Conservation (phyloP, 1,140 invertebrate genomes). For the Bombus superbus region DNA sequence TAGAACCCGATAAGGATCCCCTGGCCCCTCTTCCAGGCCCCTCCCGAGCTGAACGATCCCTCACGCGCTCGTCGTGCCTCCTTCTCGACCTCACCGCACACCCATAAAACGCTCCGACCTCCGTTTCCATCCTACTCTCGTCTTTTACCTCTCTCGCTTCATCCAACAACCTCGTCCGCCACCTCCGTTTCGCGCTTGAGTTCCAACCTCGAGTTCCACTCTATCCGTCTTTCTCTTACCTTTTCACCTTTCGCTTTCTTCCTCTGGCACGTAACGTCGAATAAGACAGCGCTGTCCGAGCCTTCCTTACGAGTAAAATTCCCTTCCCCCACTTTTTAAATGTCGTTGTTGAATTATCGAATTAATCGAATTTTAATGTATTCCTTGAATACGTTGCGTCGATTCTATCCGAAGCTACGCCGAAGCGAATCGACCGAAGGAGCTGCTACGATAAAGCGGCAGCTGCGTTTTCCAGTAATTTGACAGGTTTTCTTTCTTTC, state of each 20-base stretch:
- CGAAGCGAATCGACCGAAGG: too few species aligned
- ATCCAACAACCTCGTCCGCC: neutral
- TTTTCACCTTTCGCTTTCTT: neutral
- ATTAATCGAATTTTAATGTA: too few species aligned
- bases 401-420: too few species aligned
- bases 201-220: neutral
- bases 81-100: constrained; percentile 56
- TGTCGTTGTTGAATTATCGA: neutral
- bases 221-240: neutral
- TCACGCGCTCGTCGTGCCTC: constrained; percentile 63
- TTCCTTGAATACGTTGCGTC: too few species aligned
- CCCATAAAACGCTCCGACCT: constrained; percentile 63
- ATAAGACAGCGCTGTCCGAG: neutral
- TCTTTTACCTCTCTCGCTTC: constrained; percentile 25
- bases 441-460: too few species aligned
- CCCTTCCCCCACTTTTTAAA: neutral
- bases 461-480: too few species aligned
- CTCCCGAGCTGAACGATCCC: constrained; percentile 57
- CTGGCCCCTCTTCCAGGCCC: constrained; percentile 52
- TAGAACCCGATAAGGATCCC: constrained; percentile 76
- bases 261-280: constrained; percentile 32
- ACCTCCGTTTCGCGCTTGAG: constrained; percentile 51
- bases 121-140: constrained; percentile 53
- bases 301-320: neutral
- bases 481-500: too few species aligned